Evolutionary conservation across 2,888 invertebrate genomes (phyloP).

Genomic region (Sinhomidia bicolor): DNA sequence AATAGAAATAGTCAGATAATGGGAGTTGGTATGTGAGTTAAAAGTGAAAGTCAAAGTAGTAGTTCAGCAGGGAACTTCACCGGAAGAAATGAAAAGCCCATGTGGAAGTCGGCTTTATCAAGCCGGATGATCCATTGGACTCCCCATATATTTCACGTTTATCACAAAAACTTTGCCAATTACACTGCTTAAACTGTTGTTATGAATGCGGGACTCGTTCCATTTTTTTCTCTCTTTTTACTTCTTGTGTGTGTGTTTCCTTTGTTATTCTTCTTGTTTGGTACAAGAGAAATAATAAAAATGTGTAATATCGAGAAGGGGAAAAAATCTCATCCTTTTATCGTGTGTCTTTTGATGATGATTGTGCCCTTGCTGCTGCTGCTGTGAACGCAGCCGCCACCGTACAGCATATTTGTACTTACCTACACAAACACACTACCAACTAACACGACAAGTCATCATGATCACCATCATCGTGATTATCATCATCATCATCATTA

Average conservation of each 20-base stretch:
- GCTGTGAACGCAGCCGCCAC: too few species aligned
- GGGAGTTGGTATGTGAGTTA: background rate
- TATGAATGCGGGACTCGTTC: conserved; percentile 58
- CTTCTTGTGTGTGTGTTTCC: background rate
- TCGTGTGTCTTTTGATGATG: background rate
- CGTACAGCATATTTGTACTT: background rate
- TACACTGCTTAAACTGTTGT: conserved; percentile 61
- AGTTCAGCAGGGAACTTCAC: background rate
- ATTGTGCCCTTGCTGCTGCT: too few species aligned
- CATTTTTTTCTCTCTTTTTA: conserved; percentile 16
- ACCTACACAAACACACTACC: background rate
- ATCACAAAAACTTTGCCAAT: conserved; percentile 71
- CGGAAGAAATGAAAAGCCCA: conserved; percentile 52
- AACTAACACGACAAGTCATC: conserved; percentile 9
- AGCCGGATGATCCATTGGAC: conserved; percentile 60
- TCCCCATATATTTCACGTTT: conserved; percentile 61
- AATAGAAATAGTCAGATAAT: conserved; percentile 48
- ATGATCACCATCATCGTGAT: too few species aligned
- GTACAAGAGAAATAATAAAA: too few species aligned
- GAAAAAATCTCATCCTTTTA: background rate
- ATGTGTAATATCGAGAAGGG: conserved; percentile 24
- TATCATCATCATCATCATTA: too few species aligned
- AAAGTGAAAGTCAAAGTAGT: background rate
- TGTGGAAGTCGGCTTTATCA: conserved; percentile 64
- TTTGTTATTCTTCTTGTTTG: conserved; percentile 42